These are phyloP conservation scores for Setophaga kirtlandii DNA, from an alignment of 2,113 vertebrate genomes.

Conservation along the genomic window DNA sequence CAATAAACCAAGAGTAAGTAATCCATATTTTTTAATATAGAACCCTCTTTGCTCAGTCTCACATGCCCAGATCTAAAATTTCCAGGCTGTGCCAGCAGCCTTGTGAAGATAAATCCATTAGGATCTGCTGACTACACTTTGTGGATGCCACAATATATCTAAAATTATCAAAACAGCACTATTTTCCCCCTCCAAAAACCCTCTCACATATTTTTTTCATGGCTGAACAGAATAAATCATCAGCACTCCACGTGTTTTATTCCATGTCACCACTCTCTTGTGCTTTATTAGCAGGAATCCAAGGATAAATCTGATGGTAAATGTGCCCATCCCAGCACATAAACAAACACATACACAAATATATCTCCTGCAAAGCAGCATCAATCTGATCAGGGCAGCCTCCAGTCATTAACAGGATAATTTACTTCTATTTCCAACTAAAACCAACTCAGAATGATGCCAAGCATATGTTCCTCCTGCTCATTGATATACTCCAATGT, in stretches of 20 bases:
- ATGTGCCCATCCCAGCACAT: neutral
- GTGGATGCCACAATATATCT: neutral
- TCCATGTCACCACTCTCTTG: neutral
- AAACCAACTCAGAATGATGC: constrained; percentile 23
- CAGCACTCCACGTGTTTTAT: neutral
- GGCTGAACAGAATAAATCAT: neutral
- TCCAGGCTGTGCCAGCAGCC: neutral
- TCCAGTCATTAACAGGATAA: constrained; percentile 16
- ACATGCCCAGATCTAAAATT: neutral
- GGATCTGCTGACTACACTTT: neutral
- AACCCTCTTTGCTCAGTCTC: neutral
- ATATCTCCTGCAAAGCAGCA: neutral
- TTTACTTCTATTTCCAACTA: constrained; percentile 43
- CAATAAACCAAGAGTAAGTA: neutral
- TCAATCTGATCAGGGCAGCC: neutral
- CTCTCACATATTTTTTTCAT: neutral
- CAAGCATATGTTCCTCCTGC: constrained; percentile 25
- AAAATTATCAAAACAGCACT: neutral
- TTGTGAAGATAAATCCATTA: neutral
- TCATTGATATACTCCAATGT: neutral
- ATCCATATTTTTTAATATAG: neutral
- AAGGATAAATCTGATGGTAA: neutral
- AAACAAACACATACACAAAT: neutral
- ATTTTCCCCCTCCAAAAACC: neutral
- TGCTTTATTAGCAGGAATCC: neutral